Conservation (phyloP, 23 tunicate genomes). For the Halocynthia roretzi region DNA sequence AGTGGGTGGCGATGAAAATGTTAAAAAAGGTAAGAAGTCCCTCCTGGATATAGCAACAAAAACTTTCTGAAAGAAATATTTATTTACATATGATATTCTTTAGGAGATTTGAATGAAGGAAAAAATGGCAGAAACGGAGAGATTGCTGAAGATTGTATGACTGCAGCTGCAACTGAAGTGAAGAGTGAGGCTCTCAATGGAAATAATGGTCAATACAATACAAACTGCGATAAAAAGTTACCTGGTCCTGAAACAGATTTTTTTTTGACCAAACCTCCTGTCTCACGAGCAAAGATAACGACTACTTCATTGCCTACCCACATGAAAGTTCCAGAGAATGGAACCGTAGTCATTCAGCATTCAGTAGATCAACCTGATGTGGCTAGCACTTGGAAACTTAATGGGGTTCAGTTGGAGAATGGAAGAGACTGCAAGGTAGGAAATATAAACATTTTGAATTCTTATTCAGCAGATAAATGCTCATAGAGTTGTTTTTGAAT, state of each 20-base stretch:
- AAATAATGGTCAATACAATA: too few relatives aligned
- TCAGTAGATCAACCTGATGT: slow-evolving; percentile 8
- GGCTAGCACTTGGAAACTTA: slow-evolving; percentile 23
- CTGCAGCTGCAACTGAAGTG: not conserved
- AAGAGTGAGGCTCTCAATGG: not conserved
- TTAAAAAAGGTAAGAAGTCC: too few relatives aligned
- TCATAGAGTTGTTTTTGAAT: slow-evolving; percentile 1
- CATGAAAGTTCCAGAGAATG: slow-evolving; percentile 46
- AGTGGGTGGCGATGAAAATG: too few relatives aligned
- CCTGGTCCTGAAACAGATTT: too few relatives aligned
- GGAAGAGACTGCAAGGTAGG: slow-evolving; percentile 19
- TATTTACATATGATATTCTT: not conserved
- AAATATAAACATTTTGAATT: not conserved
- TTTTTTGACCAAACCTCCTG: too few relatives aligned
- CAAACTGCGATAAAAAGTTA: too few relatives aligned
- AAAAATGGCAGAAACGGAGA: too few relatives aligned
- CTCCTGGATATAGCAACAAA: too few relatives aligned
- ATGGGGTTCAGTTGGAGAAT: slow-evolving; percentile 12
- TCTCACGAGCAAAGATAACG: not conserved
- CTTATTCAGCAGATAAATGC: not conserved
- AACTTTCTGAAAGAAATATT: not conserved
- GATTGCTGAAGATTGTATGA: not conserved
- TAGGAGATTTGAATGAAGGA: too few relatives aligned
- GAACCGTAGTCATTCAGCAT: slow-evolving; percentile 54
- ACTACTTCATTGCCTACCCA: slow-evolving; percentile 9